Evolutionary conservation across 2,113 vertebrate species (phyloP).

Genomic region (Calidris pugnax): DNA sequence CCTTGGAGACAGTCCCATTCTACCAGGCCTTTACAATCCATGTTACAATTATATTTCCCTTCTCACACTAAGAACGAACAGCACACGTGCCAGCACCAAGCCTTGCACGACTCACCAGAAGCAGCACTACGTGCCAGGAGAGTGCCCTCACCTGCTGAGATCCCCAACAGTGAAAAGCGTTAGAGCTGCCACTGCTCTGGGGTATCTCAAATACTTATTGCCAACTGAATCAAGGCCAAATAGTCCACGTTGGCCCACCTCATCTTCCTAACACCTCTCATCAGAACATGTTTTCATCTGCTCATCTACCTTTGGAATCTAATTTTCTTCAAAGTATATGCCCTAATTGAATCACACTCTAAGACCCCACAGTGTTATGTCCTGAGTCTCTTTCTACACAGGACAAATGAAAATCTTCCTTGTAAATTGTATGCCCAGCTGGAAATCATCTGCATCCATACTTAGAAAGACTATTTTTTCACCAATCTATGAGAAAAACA

Average conservation of each 20-base stretch:
- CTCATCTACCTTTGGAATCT: not conserved
- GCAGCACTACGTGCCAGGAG: not conserved
- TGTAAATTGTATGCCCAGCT: not conserved
- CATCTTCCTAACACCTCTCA: not conserved
- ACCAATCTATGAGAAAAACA: not conserved
- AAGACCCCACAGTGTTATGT: not conserved
- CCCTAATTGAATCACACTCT: not conserved
- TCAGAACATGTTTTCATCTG: not conserved
- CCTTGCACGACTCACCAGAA: not conserved
- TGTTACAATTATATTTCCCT: not conserved
- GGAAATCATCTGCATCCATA: not conserved
- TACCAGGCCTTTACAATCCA: not conserved
- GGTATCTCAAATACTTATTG: not conserved
- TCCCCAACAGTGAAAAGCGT: not conserved
- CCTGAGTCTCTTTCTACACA: not conserved
- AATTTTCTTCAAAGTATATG: not conserved
- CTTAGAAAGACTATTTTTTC: not conserved
- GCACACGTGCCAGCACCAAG: accelerated
- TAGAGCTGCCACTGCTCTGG: not conserved
- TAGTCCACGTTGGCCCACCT: not conserved
- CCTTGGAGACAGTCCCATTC: not conserved
- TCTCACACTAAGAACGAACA: not conserved
- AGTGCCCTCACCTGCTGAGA: not conserved
- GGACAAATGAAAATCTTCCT: not conserved
- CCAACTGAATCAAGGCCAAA: not conserved